Percentiles rank a stretch among this genome's conserved stretches.
Evolutionary conservation across 2,888 invertebrate genomes (phyloP).

Genomic region (Tridacna gigas): DNA sequence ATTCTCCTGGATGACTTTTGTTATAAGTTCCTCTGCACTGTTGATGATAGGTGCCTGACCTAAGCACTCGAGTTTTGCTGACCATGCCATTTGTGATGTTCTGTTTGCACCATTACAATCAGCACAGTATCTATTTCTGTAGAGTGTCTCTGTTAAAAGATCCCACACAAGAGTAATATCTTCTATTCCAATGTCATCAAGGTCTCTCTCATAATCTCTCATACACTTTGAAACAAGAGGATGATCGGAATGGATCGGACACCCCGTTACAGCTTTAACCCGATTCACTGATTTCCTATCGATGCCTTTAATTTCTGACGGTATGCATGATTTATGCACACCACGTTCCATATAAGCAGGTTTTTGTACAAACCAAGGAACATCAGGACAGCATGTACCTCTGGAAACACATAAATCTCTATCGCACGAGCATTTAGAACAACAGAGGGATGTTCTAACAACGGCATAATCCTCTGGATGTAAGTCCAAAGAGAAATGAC

Average conservation of each 20-base stretch:
- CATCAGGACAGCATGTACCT: slow-evolving; percentile 19
- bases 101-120: slow-evolving; percentile 6
- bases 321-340: background rate
- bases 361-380: background rate
- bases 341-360: background rate
- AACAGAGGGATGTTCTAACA: background rate
- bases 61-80: slow-evolving; percentile 1
- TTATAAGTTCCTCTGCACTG: background rate
- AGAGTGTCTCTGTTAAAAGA: background rate
- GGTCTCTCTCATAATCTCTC: background rate
- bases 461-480: background rate
- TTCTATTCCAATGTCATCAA: background rate
- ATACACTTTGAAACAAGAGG: background rate
- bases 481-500: background rate
- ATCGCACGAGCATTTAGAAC: background rate
- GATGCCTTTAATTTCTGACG: background rate
- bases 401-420: background rate
- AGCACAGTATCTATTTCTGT: slow-evolving; percentile 26
- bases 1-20: background rate
- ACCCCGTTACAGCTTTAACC: background rate
- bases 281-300: background rate
- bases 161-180: background rate
- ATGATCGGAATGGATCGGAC: background rate
- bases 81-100: background rate
- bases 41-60: background rate